Evolutionary conservation across 2,797 vertebrate genomes (phyloP).

Genomic region (Psittacula derbiana): DNA sequence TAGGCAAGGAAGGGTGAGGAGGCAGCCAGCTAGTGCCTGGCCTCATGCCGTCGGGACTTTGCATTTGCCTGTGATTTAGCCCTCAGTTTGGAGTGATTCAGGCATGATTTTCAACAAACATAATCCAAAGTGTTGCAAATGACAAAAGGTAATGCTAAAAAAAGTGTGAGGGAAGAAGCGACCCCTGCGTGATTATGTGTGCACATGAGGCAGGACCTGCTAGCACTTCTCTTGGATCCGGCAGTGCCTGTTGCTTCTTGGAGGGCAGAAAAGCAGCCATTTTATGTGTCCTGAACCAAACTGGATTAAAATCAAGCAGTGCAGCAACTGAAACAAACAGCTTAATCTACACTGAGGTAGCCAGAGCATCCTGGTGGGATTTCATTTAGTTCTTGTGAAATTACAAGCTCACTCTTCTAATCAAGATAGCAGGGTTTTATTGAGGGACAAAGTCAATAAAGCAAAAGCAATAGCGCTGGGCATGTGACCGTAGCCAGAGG

Average conservation of each 20-base stretch:
- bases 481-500: no score
- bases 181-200: neutral
- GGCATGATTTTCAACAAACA: neutral
- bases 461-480: no score
- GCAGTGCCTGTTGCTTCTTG: fast-evolving
- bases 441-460: no score
- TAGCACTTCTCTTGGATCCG: neutral
- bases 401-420: no score
- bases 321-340: neutral
- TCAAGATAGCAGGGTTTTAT: no score
- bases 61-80: neutral
- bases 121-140: neutral
- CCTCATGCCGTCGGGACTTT: fast-evolving
- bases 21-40: neutral
- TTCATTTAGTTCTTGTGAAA: neutral
- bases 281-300: neutral
- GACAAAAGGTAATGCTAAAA: neutral
- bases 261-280: neutral
- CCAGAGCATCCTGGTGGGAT: neutral
- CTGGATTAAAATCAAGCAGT: neutral
- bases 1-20: neutral
- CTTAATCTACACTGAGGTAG: neutral
- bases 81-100: neutral
- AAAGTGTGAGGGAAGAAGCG: fast-evolving
- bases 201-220: fast-evolving